Percentiles rank a stretch among this genome's conserved stretches.
Evolutionary conservation across 2,797 vertebrate genomes (phyloP).

Genomic region (Gymnocypris eckloni): DNA sequence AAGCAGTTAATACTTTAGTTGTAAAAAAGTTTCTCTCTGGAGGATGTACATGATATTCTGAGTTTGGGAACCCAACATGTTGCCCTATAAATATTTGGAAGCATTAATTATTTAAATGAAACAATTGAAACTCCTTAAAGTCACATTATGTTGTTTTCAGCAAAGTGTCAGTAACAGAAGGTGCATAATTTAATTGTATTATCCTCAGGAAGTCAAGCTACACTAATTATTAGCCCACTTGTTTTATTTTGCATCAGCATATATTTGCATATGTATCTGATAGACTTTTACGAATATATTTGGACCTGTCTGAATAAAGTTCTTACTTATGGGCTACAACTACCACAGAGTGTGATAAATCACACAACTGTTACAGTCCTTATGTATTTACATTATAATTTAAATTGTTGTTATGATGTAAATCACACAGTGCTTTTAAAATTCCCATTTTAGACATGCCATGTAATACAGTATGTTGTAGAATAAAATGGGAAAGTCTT

Average conservation of each 20-base stretch:
- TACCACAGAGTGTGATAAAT: not conserved
- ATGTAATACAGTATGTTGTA: not conserved
- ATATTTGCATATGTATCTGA: not conserved
- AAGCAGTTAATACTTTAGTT: not conserved
- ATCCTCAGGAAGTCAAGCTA: not conserved
- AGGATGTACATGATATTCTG: not conserved
- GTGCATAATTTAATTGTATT: not conserved
- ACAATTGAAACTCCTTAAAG: not conserved
- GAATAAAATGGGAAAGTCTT: slow-evolving; percentile 10
- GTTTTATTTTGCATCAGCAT: not conserved
- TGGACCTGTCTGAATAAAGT: not conserved
- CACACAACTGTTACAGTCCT: not conserved
- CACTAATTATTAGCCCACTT: not conserved
- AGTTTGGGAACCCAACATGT: not conserved
- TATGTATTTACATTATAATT: not conserved
- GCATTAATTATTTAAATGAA: not conserved
- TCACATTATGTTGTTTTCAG: not conserved
- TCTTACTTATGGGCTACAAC: not conserved
- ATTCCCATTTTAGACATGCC: not conserved
- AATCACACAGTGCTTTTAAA: not conserved
- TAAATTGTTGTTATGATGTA: not conserved
- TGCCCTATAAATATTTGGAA: not conserved
- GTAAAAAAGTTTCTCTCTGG: not conserved
- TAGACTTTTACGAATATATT: not conserved
- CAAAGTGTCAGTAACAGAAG: not conserved